Percentiles rank a stretch among this genome's conserved stretches.
phyloP scores from a whole-genome alignment of 2,888 invertebrate species.

The Agrypnus murinus region DNA sequence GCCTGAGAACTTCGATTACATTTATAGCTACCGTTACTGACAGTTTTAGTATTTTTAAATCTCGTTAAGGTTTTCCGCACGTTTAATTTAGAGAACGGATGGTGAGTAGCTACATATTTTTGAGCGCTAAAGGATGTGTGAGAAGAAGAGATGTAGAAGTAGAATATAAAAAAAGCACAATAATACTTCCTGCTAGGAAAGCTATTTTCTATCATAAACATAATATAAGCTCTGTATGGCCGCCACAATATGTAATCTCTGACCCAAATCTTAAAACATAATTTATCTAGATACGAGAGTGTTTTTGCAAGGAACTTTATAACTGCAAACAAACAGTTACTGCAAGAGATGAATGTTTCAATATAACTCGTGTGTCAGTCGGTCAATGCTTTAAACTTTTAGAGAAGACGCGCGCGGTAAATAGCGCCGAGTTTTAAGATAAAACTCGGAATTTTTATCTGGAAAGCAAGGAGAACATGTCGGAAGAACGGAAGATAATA shows the following conservation, averaged over 20 bases:
- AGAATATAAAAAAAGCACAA: slow-evolving; percentile 15
- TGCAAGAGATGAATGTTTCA: slow-evolving; percentile 48
- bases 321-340: slow-evolving; percentile 51
- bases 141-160: not conserved
- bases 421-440: slow-evolving; percentile 50
- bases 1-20: slow-evolving; percentile 48
- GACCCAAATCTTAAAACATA: slow-evolving; percentile 60
- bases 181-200: slow-evolving; percentile 33
- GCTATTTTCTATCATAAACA: slow-evolving; percentile 44
- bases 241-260: slow-evolving; percentile 53
- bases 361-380: slow-evolving; percentile 48
- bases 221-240: slow-evolving; percentile 44
- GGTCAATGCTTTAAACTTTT: slow-evolving; percentile 52
- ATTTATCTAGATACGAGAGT: slow-evolving; percentile 59
- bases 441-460: slow-evolving; percentile 60
- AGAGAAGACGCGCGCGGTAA: slow-evolving; percentile 45
- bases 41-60: slow-evolving; percentile 37
- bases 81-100: slow-evolving; percentile 15
- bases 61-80: slow-evolving; percentile 37
- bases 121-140: not conserved
- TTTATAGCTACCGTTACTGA: slow-evolving; percentile 45
- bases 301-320: slow-evolving; percentile 53
- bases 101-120: too few relatives aligned
- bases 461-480: slow-evolving; percentile 45
- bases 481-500: slow-evolving; percentile 51